Evolutionary conservation across 2,888 invertebrate species (phyloP), one percentile per base, ranked within the genome.

Genomic region (Parascotia fuliginaria): DNA sequence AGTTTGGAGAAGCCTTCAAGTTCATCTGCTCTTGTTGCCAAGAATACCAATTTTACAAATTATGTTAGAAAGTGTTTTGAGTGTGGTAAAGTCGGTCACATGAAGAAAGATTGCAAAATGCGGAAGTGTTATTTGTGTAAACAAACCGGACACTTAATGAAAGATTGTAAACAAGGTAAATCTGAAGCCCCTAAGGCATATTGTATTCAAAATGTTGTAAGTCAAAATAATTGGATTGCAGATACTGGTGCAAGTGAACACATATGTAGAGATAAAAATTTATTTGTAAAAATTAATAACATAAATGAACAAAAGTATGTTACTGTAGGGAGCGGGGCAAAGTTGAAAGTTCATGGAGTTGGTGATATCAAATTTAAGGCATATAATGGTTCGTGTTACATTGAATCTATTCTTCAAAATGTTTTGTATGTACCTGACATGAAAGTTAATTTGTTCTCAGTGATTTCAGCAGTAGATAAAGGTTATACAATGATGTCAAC

Each of bases 391-490:
- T 2, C 3, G 9, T 2, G 9, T 2, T 27, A 9, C 5, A 27
- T 9, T 2, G 3, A 3, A 6, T 2, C 9, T 6, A 27, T 2
- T 9, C 7, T 27, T 9, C 5, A 34, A 2, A 16, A 29, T 28
- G 39, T 39, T 9, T 15, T 29, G 9, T 39, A 39, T 29, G 39
- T 39, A 9, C 40, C 29, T 4, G 9, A 40, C 12, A 9, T 40
- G n/a, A 40, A 40, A 12, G 29, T 29, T 15, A 40, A 40, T 29
- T 29, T 40, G 29, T 40, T 40, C 15, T 40, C 40, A 27, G 9
- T 40, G 11, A 29, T 12, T 6, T 40, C 16, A 16, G 29, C 29
- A 1, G 9, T 16, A 15, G 27, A 16, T 12, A 40, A 40, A 40
- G 40, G 40, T 16, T 16, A 29, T 0, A 29, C 16, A 2, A 29